Evolutionary conservation across 2,888 invertebrate species (phyloP), one percentile per base, ranked within the genome.

Genomic region (Gortyna flavago): DNA sequence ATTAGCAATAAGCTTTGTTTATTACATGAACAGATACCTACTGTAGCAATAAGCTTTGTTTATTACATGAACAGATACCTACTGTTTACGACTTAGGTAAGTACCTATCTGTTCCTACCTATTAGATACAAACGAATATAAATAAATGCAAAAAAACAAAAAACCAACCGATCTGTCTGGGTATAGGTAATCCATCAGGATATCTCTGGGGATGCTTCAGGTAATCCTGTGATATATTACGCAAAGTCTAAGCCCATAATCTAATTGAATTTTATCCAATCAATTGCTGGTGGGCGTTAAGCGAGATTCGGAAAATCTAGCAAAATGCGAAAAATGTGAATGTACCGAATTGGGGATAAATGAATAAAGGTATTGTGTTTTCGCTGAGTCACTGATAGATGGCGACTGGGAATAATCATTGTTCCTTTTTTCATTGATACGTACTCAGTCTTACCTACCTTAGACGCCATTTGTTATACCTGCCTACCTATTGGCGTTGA

Each of bases 181-280:
- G 57, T 59, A 35, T 29, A 59, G 72, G 57, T 59, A 80, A 80
- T 79, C 41, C 66, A 79, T 73, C 72, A 65, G 32, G 44, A n/a
- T 80, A 66, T 73, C 59, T 29, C 74, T 9, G 25, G 59, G 59
- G 65, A 79, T 35, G 25, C 41, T 41, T 61, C 65, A 54, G 81
- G 48, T 80, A 73, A 79, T 72, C 32, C 32, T 80, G 80, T 72
- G 59, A 79, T 73, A 74, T 79, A 79, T 80, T 80, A 72, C 35
- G 6, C 29, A 32, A 72, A 66, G 16, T 13, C 18, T 65, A 35
- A 65, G 65, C 48, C 59, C 11, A 32, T 35, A 35, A 72, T 84
- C 77, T 89, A 88, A 90, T 89, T 88, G 86, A 83, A 84, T 85
- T 90, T 85, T 83, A 79, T 84, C 84, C 85, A 87, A 90, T 90